Conservation (phyloP, 1,140 invertebrate species). For the Meloidogyne chitwoodi region DNA sequence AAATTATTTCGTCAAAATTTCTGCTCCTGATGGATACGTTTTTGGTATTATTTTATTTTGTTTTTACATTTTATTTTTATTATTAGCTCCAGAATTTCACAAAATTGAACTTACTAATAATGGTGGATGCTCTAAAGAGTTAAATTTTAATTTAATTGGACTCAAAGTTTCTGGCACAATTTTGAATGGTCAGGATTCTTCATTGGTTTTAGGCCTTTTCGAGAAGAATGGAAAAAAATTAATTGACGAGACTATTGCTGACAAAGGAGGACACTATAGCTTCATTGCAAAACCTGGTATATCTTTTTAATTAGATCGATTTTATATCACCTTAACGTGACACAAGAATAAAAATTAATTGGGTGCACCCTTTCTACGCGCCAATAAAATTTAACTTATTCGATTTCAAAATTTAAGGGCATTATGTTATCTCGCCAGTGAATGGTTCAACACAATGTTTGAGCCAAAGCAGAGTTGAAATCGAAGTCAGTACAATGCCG, state of each 20-base stretch:
- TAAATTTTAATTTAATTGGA: conserved; percentile 90
- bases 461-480: conserved; percentile 58
- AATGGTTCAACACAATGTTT: conserved; percentile 68
- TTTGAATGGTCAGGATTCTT: conserved; percentile 66
- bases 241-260: conserved; percentile 65
- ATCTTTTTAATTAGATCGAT: too few species aligned
- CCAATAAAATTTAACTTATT: too few species aligned
- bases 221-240: conserved; percentile 61
- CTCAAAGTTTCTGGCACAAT: conserved; percentile 86
- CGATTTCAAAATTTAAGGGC: conserved; percentile 70
- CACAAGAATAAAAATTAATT: too few species aligned
- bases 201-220: conserved; percentile 74
- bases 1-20: conserved; percentile 74
- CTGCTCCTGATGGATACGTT: conserved; percentile 85
- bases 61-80: conserved; percentile 23
- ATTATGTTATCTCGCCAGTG: conserved; percentile 74
- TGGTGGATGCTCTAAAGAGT: conserved; percentile 82
- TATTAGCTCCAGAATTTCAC: conserved; percentile 69
- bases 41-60: conserved; percentile 72
- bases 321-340: too few species aligned
- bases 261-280: conserved; percentile 73
- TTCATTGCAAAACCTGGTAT: conserved; percentile 61
- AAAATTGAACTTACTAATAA: conserved; percentile 76
- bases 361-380: too few species aligned
- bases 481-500: conserved; percentile 74